Base-by-base conservation (phyloP, 2,113 vertebrate species). In the Trichechus manatus region DNA sequence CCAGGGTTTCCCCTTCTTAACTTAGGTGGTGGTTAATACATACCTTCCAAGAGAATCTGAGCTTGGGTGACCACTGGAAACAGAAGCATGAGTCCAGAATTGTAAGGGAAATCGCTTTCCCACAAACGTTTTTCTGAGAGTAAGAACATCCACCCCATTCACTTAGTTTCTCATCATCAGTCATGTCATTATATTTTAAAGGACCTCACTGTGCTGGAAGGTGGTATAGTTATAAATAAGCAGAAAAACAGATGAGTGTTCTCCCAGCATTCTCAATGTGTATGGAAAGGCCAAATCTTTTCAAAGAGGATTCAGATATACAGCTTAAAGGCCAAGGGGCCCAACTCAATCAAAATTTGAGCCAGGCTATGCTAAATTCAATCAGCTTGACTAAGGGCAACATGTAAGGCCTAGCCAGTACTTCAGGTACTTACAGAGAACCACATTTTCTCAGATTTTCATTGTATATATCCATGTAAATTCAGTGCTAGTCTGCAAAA, bases 91-190 rank as follows among this genome's bases (percentile, higher is more conserved):
- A 75, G 44, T 59, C 86, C 93, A 82, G 86, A 77, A 66, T 14
- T 47, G 15, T 42, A 39, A 82, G 78, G 92, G 89, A 96, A 94
- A 94, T 91, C 64, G 36, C 86, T 91, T 94, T 87, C 91, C 96
- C 93, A 86, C 82, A 94, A 33, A 80, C 2, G 10, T 89, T 75
- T 66, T 29, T 96, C 72, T 63, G 87, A 79, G 74, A 80, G 42
- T 70, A 93, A 50, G 75, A 96, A 77, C 75, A 87, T 87, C 80
- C 47, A 77, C 75, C 53, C 42, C 75, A 9, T 91, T 83, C 79
- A 78, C 86, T 64, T 94, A 94, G 81, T 89, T 95, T 89, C 56
- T 95, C 85, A 92, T 97, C 91, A 80, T 96, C 81, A 89, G 93
- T 91, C 96, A 83, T 83, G 68, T 70, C 68, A 47, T 92, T 93